These are phyloP conservation scores for Meloe dianella DNA, from an alignment of 2,888 invertebrate species.

Conservation along the genomic window DNA sequence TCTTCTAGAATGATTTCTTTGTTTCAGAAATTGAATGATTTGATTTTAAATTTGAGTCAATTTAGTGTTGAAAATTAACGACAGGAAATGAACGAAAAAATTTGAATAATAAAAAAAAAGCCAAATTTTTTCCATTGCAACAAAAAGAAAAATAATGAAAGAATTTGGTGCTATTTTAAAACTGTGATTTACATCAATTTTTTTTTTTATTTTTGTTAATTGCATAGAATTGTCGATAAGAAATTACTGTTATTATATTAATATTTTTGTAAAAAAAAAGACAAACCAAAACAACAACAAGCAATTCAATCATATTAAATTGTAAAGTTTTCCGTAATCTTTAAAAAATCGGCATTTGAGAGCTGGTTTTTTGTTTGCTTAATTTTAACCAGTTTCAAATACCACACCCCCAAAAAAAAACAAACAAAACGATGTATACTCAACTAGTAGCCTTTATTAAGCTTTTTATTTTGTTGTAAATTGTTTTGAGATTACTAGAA, in stretches of 20 bases:
- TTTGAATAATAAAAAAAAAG: conserved; percentile 40
- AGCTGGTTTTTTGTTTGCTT: background rate
- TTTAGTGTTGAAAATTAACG: conserved; percentile 39
- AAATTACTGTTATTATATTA: conserved; percentile 39
- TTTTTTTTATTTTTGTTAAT: conserved; percentile 38
- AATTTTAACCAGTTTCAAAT: background rate
- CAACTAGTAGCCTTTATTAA: background rate
- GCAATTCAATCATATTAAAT: background rate
- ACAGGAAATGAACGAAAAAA: conserved; percentile 35
- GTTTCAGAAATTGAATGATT: background rate
- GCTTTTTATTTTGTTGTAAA: background rate
- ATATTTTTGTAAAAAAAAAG: conserved; percentile 47
- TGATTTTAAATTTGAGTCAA: conserved; percentile 8
- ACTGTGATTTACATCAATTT: conserved; percentile 56
- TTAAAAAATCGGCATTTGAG: background rate
- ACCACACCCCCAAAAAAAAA: background rate
- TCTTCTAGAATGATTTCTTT: background rate
- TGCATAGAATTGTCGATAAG: conserved; percentile 22
- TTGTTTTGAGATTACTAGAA: background rate
- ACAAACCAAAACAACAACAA: too few species aligned
- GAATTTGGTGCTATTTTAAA: conserved; percentile 59
- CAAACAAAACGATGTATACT: background rate
- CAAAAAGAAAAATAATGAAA: too few species aligned
- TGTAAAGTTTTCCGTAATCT: background rate
- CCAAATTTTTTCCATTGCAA: conserved; percentile 51